These are phyloP conservation scores for Tetragonula carbonaria DNA, from an alignment of 2,888 invertebrate species.

Conservation along the genomic window DNA sequence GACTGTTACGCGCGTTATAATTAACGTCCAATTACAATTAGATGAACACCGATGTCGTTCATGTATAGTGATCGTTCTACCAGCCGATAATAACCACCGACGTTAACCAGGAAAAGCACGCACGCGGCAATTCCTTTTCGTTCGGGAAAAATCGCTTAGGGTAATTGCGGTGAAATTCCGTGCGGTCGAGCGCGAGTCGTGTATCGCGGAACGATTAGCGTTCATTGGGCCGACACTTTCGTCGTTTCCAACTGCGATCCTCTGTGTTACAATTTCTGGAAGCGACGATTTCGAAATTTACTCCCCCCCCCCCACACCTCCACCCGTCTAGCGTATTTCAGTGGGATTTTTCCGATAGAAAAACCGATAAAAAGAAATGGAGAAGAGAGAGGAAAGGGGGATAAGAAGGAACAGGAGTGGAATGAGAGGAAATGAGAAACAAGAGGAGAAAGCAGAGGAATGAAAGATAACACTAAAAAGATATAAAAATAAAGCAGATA, in stretches of 20 bases:
- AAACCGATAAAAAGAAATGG: no score
- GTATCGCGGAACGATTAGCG: constrained; percentile 14
- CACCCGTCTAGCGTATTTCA: no score
- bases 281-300: not conserved
- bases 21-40: constrained; percentile 51
- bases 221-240: constrained; percentile 15
- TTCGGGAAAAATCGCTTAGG: constrained; percentile 25
- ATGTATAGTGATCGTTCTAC: constrained; percentile 33
- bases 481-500: no score
- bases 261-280: not conserved
- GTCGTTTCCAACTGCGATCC: not conserved
- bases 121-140: constrained; percentile 45
- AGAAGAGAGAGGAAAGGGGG: no score
- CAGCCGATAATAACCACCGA: constrained; percentile 39
- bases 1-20: constrained; percentile 48
- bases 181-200: constrained; percentile 18
- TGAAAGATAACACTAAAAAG: no score
- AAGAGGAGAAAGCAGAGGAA: no score
- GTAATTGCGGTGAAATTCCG: constrained; percentile 40
- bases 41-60: constrained; percentile 38
- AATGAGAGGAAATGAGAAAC: no score
- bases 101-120: constrained; percentile 38
- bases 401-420: no score
- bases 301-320: no score
- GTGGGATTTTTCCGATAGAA: no score